Percentiles rank a stretch among this genome's conserved stretches.
These are phyloP conservation scores for Acanthornis magna DNA, from an alignment of 2,797 vertebrate species.

Conservation along the genomic window DNA sequence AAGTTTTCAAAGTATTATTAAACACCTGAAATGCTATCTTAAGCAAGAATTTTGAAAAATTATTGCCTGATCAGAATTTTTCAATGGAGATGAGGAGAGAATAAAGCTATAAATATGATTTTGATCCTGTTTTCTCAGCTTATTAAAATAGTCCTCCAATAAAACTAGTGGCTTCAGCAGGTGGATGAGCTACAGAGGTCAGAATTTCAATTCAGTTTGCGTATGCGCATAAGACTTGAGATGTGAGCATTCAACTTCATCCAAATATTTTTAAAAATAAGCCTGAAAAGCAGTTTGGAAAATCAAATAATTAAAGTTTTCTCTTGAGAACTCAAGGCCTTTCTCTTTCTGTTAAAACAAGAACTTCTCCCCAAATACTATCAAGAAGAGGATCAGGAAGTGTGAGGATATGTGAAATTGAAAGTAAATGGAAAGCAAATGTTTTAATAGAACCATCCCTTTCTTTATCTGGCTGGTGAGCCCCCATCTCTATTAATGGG, in stretches of 20 bases:
- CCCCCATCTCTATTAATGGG: background rate
- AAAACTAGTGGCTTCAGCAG: background rate
- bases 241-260: background rate
- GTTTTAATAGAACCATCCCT: background rate
- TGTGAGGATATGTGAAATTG: background rate
- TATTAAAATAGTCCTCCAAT: background rate
- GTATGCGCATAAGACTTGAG: background rate
- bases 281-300: background rate
- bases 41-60: background rate
- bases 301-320: background rate
- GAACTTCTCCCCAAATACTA: background rate
- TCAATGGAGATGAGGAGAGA: background rate
- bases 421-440: background rate
- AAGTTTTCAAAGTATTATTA: constrained; percentile 2
- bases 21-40: constrained; percentile 8
- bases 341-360: background rate
- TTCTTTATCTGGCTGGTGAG: background rate
- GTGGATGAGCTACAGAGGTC: background rate
- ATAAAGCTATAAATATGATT: background rate
- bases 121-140: background rate
- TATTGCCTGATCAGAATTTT: background rate
- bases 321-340: background rate
- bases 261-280: background rate
- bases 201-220: background rate
- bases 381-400: background rate